Conservation (phyloP, 2,113 vertebrate species). For the Brachyhypopomus occidentalis region DNA sequence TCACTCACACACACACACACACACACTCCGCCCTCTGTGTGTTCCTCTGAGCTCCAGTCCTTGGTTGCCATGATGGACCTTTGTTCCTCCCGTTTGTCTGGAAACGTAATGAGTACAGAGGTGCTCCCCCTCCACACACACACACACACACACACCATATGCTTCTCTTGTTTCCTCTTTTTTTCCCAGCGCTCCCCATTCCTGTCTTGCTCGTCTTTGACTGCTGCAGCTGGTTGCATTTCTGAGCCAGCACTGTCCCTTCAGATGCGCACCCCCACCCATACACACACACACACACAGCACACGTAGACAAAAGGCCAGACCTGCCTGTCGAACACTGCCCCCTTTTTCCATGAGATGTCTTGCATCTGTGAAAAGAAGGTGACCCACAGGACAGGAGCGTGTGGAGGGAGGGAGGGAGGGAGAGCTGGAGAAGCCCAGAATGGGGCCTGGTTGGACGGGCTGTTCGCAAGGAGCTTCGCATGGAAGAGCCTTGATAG, state of each 20-base stretch:
- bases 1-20: slow-evolving; percentile 3
- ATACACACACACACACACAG: slow-evolving; percentile 15
- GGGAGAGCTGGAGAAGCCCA: slow-evolving; percentile 52
- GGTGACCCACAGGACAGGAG: slow-evolving; percentile 65
- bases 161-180: slow-evolving; percentile 35
- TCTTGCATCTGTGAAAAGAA: slow-evolving; percentile 58
- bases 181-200: slow-evolving; percentile 38
- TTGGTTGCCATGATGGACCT: slow-evolving; percentile 21
- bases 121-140: neutral
- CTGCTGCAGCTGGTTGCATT: slow-evolving; percentile 69
- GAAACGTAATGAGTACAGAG: neutral
- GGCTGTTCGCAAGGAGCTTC: slow-evolving; percentile 35
- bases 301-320: slow-evolving; percentile 76
- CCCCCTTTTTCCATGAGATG: slow-evolving; percentile 62
- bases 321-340: slow-evolving; percentile 72
- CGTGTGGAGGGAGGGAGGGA: slow-evolving; percentile 33
- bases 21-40: slow-evolving; percentile 8
- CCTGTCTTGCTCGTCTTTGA: slow-evolving; percentile 41
- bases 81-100: slow-evolving; percentile 42
- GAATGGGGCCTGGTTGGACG: slow-evolving; percentile 57
- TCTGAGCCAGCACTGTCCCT: slow-evolving; percentile 66
- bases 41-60: too few species aligned
- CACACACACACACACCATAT: slow-evolving; percentile 37
- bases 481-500: slow-evolving; percentile 44
- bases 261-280: slow-evolving; percentile 44